Base-by-base conservation (phyloP, 2,113 vertebrate genomes). In the Plectropomus leopardus region DNA sequence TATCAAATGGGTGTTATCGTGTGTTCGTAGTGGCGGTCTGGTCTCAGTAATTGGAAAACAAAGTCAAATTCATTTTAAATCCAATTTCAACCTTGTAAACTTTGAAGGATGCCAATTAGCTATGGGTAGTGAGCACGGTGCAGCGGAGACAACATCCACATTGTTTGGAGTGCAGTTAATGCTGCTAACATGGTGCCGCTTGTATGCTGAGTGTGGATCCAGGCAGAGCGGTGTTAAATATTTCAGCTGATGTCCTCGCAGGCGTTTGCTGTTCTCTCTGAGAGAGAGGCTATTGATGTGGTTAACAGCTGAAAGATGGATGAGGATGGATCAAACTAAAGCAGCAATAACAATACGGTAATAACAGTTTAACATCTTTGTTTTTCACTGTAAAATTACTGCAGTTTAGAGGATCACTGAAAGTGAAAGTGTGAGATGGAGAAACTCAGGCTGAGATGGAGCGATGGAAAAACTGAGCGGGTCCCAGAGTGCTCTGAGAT, bases 221-320 rank as follows among this genome's bases (percentile, higher is more conserved):
- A 68, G 58, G 36, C 63, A 80, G 83, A 69, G 71, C 10, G 1
- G 42, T 81, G 80, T 79, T 88, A 80, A 89, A 90, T 90, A 87
- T 90, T 92, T 88, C 70, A 86, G 75, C 51, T 80, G 50, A 71
- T 88, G 76, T 82, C 67, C 88, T 88, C 47, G 4, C 67, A 75
- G 67, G 81, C 30, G 7, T 83, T 81, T 67, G 76, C 53, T 57
- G 72, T 69, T 53, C 72, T 53, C 72, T 50, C 64, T 77, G 54
- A 71, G 40, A 45, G 17, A 53, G 55, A 68, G 53, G 61, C 44
- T 82, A 57, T 58, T 85, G 71, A 89, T 76, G 88, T 65, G 58
- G 67, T 67, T 74, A 79, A 84, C 53, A 51, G 47, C 79, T 82
- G 47, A 61, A 79, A 86, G 84, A 87, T 65, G 63, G 88, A 86